A percentile compares a stretch with the other conserved stretches of the same genome.
These are phyloP conservation scores for Himalopsyche japonica DNA, from an alignment of 2,888 invertebrate species.

Conservation along the genomic window DNA sequence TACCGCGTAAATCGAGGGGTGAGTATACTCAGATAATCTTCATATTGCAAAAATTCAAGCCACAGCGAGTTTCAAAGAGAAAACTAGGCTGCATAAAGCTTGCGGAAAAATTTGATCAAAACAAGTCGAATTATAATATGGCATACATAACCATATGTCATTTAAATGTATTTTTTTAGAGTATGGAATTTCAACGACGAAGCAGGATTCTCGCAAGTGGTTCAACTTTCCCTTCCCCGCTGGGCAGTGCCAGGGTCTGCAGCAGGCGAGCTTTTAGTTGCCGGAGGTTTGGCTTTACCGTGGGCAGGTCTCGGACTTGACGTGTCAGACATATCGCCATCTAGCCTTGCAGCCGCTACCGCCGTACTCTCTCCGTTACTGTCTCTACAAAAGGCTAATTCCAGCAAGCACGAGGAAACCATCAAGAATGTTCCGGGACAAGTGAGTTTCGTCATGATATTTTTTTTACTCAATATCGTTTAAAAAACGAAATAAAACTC, in stretches of 20 bases:
- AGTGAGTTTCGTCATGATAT: constrained; percentile 45
- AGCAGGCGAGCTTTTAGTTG: constrained; percentile 62
- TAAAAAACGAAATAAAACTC: too few species aligned
- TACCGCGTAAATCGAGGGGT: too few species aligned
- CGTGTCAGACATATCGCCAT: constrained; percentile 29
- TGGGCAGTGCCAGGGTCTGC: constrained; percentile 69
- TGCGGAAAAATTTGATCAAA: too few species aligned
- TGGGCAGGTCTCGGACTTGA: constrained; percentile 35
- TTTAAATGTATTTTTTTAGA: constrained; percentile 48
- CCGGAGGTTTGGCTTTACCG: constrained; percentile 63
- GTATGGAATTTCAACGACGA: constrained; percentile 74
- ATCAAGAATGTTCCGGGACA: constrained; percentile 61
- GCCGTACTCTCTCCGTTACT: constrained; percentile 63
- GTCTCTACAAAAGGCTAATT: constrained; percentile 61
- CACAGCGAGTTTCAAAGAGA: too few species aligned
- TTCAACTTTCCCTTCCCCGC: constrained; percentile 66
- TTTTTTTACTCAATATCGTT: background rate
- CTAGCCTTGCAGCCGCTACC: constrained; percentile 56
- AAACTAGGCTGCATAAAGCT: too few species aligned
- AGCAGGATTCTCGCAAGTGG: constrained; percentile 69
- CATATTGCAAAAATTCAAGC: too few species aligned
- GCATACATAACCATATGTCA: background rate
- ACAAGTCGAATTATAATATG: background rate
- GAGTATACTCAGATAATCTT: too few species aligned
- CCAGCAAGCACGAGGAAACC: constrained; percentile 56